Evolutionary conservation across 1,140 invertebrate genomes (phyloP), one percentile per base, ranked within the genome.

Genomic region (Chionoecetes opilio): DNA sequence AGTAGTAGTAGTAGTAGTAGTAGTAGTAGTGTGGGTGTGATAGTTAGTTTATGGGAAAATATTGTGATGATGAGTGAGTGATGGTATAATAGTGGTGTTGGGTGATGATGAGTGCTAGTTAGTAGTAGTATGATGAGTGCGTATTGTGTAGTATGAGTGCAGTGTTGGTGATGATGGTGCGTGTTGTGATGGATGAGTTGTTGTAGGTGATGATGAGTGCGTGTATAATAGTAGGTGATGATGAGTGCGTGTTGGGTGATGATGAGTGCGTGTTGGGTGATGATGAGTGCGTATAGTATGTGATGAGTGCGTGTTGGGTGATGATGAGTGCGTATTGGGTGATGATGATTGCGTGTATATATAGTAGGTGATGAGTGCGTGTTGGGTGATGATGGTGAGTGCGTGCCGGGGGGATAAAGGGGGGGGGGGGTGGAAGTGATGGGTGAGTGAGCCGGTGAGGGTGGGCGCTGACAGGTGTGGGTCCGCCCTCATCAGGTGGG

Each of bases 401-500:
- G 82, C 32, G 82, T 29, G n/a, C n/a, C 32, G n/a, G 82, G 32
- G 32, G 82, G 53, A 75, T 75, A n/a, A 11, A n/a, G 9, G 53
- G 53, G 9, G n/a, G 53, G 9, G 53, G 53, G 53, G 11, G 53
- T 75, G 53, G 53, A 11, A 75, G 35, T 86, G 84, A 86, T 35
- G 84, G 84, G 35, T 34, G 84, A 35, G 84, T 86, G 84, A 21
- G 32, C 63, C 63, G 63, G 11, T 75, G 63, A 11, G 63, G n/a
- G 63, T 14, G 63, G 63, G 5, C 63, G 63, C 11, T 75, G 63
- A 75, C 63, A 75, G 63, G 63, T 75, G 63, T 75, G 63, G 63
- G 63, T 75, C 63, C 63, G 84, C 32, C 32, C 32, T 17, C 84
- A 38, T 86, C 84, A 86, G 84, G 84, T 86, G 84, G 35, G 84